Base-by-base conservation (phyloP, 2,888 invertebrate genomes). In the Actias luna region DNA sequence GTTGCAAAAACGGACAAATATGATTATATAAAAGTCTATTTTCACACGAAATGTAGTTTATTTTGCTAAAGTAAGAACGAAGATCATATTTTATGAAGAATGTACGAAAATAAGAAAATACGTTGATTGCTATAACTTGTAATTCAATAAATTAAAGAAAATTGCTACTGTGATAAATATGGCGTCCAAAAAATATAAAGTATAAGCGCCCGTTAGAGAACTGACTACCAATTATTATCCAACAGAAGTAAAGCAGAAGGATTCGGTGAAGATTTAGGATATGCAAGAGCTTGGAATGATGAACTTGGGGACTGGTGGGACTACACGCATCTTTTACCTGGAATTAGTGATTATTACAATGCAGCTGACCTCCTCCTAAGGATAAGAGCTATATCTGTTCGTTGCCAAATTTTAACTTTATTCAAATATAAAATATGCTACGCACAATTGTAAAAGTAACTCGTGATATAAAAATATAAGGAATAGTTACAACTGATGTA, bases 271-370 rank as follows among this genome's bases (percentile, higher is more conserved):
- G 70, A 69, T 14, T 12, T 36, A 1, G 69, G 61, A 0, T 70
- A 68, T 14, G 72, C 78, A 0, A 80, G 87, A 0, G 57, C 64
- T 0, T 92, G 92, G 92, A 87, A 83, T 55, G 66, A 68, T 0
- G 92, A 92, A 69, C 82, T 92, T 0, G 92, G 92, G 0, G 92
- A 92, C 70, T 92, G 92, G 91, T 92, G 91, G 91, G 89, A 89
- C 64, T 63, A 69, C 7, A 84, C 89, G 0, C 88, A 87, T 0
- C 61, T 90, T 0, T 69, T 84, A 35, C 82, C 87, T 0, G 82
- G 80, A 14, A 83, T 78, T 69, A 87, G 77, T 66, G 73, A 67
- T 0, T 90, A 81, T 67, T 87, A 80, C 59, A 83, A 86, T n/a
- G 87, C 88, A 0, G 85, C 90, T 35, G 92, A 92, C 62, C 69